phyloP scores from a whole-genome alignment of 2,888 invertebrate genomes.

The Gibbula magus region DNA sequence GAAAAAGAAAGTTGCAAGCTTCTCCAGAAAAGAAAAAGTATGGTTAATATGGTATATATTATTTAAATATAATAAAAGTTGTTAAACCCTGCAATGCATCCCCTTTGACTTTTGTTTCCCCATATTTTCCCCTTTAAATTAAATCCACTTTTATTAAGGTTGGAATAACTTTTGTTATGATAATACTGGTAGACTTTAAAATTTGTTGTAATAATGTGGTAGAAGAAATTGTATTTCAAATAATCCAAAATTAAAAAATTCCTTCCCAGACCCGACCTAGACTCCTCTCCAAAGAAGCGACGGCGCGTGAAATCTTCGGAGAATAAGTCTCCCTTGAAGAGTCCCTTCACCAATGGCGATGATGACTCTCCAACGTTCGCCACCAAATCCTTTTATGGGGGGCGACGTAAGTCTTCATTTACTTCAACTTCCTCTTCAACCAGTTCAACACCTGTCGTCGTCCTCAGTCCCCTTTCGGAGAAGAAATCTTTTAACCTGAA shows the following conservation, averaged over 20 bases:
- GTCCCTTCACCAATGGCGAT: constrained; percentile 8
- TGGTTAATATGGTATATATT: constrained; percentile 28
- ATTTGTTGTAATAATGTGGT: constrained; percentile 3
- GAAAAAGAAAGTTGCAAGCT: constrained; percentile 39
- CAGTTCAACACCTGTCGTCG: background rate
- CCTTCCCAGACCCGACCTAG: constrained; percentile 19
- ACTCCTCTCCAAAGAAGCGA: constrained; percentile 41
- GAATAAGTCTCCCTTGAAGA: constrained; percentile 12
- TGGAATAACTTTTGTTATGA: too few relatives aligned
- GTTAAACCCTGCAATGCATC: too few relatives aligned
- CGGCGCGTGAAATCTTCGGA: background rate
- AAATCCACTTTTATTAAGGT: too few relatives aligned
- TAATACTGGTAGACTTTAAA: too few relatives aligned
- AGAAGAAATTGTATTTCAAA: constrained; percentile 42
- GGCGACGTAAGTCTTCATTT: constrained; percentile 42
- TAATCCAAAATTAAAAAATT: background rate
- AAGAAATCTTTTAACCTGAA: background rate
- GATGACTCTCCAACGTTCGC: constrained; percentile 45
- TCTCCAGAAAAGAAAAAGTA: constrained; percentile 42
- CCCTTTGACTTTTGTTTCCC: too few relatives aligned
- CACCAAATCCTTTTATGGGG: constrained; percentile 60
- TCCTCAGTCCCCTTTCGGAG: constrained; percentile 8
- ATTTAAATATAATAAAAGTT: background rate
- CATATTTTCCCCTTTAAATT: too few relatives aligned
- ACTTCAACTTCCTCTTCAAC: background rate